A percentile compares a stretch with the other conserved stretches of the same genome.
Conservation (phyloP, 2,888 invertebrate species). For the Apoderus coryli region DNA sequence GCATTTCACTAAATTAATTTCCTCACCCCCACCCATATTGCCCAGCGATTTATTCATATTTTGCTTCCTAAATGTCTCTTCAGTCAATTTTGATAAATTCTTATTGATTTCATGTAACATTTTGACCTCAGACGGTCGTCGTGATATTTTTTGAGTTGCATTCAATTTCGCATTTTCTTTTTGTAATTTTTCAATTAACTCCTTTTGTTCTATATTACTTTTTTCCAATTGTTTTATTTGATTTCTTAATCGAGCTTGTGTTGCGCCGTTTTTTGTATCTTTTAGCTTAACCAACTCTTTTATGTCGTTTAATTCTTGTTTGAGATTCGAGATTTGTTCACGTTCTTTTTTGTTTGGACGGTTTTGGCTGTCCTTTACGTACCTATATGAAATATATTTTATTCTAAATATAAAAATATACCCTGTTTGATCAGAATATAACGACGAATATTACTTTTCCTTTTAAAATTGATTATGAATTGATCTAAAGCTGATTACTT, state of each 20-base stretch:
- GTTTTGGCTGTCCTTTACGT: slow-evolving; percentile 54
- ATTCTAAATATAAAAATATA: neutral
- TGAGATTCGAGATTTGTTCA: slow-evolving; percentile 50
- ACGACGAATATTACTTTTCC: neutral
- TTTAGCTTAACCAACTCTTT: slow-evolving; percentile 56
- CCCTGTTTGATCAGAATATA: too few relatives aligned
- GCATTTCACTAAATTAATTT: too few relatives aligned
- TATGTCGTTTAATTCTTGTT: slow-evolving; percentile 47
- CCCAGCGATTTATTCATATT: too few relatives aligned
- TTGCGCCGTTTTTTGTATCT: slow-evolving; percentile 56
- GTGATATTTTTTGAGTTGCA: slow-evolving; percentile 41
- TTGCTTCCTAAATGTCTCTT: slow-evolving; percentile 22
- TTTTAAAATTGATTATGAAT: slow-evolving; percentile 2
- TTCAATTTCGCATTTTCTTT: slow-evolving; percentile 48
- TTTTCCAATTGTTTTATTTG: slow-evolving; percentile 59
- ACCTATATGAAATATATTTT: slow-evolving; percentile 22
- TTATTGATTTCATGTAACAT: slow-evolving; percentile 64
- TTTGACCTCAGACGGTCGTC: slow-evolving; percentile 49
- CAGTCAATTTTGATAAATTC: slow-evolving; percentile 34
- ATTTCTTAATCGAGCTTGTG: slow-evolving; percentile 56
- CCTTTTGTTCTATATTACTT: slow-evolving; percentile 47
- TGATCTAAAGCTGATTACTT: too few relatives aligned
- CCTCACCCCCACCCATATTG: too few relatives aligned
- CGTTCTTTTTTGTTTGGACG: slow-evolving; percentile 51
- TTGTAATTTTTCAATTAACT: slow-evolving; percentile 50